These are phyloP conservation scores for Phymorhynchus buccinoides DNA, from an alignment of 1,140 invertebrate species.

Conservation along the genomic window DNA sequence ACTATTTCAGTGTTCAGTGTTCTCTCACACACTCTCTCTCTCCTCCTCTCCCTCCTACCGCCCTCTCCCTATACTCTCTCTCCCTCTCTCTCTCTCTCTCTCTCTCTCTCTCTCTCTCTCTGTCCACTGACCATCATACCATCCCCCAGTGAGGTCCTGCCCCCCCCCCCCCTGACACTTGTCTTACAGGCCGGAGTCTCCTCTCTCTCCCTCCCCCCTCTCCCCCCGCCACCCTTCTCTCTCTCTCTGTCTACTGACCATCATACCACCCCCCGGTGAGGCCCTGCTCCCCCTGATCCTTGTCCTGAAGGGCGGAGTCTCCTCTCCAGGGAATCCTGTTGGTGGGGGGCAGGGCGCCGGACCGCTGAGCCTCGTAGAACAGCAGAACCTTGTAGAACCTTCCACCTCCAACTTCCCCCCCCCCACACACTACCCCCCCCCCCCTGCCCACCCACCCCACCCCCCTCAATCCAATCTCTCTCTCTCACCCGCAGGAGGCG, in stretches of 20 bases:
- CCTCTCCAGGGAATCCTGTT: constrained; percentile 77
- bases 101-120: neutral
- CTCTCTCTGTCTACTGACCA: constrained; percentile 48
- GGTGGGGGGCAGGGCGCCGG: constrained; percentile 76
- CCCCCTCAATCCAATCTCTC: neutral
- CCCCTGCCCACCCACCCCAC: neutral
- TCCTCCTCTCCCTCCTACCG: neutral
- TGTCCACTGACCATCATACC: neutral
- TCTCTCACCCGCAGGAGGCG: constrained; percentile 25
- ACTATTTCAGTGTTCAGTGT: too few relatives aligned
- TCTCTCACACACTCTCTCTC: too few relatives aligned
- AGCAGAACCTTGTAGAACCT: constrained; percentile 68
- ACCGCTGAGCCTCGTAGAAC: constrained; percentile 81
- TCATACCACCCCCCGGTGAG: constrained; percentile 74
- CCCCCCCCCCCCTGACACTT: constrained; percentile 57
- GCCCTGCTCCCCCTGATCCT: constrained; percentile 64
- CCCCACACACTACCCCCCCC: neutral
- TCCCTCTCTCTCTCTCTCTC: neutral
- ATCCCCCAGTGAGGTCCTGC: constrained; percentile 1
- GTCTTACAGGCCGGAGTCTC: constrained; percentile 70
- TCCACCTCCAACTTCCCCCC: neutral
- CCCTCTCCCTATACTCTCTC: too few relatives aligned
- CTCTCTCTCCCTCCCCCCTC: constrained; percentile 41
- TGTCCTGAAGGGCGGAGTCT: constrained; percentile 71
- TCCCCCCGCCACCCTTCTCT: neutral